These are phyloP conservation scores for Augochlorella aurata DNA, from an alignment of 2,888 invertebrate genomes.

Conservation along the genomic window DNA sequence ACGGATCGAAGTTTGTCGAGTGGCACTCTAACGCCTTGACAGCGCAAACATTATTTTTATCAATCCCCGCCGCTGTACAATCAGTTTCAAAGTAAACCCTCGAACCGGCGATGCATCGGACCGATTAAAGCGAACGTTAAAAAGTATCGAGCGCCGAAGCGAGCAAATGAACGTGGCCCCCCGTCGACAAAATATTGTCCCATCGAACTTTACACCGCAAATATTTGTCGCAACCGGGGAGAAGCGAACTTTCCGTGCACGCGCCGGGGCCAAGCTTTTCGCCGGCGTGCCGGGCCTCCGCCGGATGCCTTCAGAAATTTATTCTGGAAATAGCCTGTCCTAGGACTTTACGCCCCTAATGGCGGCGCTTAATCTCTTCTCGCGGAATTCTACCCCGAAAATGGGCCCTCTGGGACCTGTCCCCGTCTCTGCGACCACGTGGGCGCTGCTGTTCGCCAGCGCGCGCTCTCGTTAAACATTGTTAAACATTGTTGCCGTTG, in stretches of 20 bases:
- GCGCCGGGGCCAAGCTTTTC: neutral
- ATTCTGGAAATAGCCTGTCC: neutral
- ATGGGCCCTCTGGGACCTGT: conserved; percentile 1
- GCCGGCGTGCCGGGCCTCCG: neutral
- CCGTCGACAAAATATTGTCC: conserved; percentile 16
- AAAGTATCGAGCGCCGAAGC: conserved; percentile 17
- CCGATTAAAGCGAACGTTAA: conserved; percentile 6
- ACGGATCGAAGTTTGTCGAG: conserved; percentile 3
- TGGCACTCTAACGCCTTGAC: conserved; percentile 8
- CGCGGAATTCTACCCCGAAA: no score
- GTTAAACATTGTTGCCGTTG: neutral
- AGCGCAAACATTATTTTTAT: conserved; percentile 16
- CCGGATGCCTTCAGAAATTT: conserved; percentile 30
- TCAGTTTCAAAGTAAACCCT: conserved; percentile 16
- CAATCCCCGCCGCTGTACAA: neutral
- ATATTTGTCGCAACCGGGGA: conserved; percentile 39
- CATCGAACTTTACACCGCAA: conserved; percentile 31
- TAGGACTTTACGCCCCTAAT: neutral
- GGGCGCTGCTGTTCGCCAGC: neutral
- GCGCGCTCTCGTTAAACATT: neutral
- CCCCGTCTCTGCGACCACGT: neutral
- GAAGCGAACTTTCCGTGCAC: conserved; percentile 6
- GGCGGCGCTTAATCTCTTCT: conserved; percentile 4
- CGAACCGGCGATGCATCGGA: neutral
- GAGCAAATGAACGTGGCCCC: conserved; percentile 16